Evolutionary conservation across 2,888 invertebrate genomes (phyloP).

Genomic region (Thymelicus lineola): DNA sequence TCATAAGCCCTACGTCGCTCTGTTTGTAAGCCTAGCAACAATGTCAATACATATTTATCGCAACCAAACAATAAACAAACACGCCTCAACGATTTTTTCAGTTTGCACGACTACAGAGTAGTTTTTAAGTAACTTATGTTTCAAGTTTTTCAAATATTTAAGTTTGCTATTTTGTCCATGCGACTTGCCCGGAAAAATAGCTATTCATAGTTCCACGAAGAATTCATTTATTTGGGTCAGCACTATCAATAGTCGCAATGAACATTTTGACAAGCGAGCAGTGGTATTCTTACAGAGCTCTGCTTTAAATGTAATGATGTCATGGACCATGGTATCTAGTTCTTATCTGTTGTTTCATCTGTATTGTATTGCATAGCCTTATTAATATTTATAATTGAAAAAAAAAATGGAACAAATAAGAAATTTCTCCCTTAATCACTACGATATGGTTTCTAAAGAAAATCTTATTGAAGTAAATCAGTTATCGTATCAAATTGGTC

Average conservation of each 20-base stretch:
- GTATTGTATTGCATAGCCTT: too few species aligned
- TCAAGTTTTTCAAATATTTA: neutral
- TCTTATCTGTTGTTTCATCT: neutral
- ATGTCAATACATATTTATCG: slow-evolving; percentile 31
- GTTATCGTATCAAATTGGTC: too few species aligned
- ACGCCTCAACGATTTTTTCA: neutral
- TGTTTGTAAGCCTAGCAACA: slow-evolving; percentile 35
- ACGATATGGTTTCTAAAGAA: too few species aligned
- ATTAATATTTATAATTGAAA: too few species aligned
- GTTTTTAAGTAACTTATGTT: neutral
- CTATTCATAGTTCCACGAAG: slow-evolving; percentile 23
- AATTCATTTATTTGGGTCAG: slow-evolving; percentile 24
- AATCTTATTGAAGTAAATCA: too few species aligned
- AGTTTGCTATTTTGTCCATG: neutral
- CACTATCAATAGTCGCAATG: slow-evolving; percentile 32
- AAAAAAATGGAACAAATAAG: too few species aligned
- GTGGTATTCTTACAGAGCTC: slow-evolving; percentile 1
- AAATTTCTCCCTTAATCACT: too few species aligned
- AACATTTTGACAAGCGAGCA: slow-evolving; percentile 1
- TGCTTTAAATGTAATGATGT: slow-evolving; percentile 14
- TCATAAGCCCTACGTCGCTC: slow-evolving; percentile 61
- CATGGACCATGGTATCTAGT: neutral
- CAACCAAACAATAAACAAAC: slow-evolving; percentile 10
- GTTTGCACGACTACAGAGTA: neutral
- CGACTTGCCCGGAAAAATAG: slow-evolving; percentile 1